These are phyloP conservation scores for Ceriagrion tenellum DNA, from an alignment of 2,888 invertebrate species.

Conservation along the genomic window DNA sequence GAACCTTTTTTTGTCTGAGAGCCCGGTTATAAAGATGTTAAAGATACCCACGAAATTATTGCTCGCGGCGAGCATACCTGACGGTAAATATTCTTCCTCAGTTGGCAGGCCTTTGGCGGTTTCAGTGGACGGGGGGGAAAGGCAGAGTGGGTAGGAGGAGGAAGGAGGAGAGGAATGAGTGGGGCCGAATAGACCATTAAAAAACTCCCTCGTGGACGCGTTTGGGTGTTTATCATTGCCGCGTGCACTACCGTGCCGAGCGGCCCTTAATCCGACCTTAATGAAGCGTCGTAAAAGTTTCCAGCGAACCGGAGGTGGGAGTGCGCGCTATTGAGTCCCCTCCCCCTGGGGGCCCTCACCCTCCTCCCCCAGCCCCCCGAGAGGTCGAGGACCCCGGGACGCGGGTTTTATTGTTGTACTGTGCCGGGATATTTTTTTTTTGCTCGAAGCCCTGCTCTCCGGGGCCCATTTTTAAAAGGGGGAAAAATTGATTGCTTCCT, in stretches of 20 bases:
- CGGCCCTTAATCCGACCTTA: conserved; percentile 19
- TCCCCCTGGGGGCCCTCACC: no score
- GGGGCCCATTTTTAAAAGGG: neutral
- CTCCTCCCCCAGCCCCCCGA: no score
- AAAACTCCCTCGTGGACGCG: conserved; percentile 2
- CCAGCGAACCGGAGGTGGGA: neutral
- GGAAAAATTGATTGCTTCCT: conserved; percentile 25
- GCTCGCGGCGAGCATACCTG: neutral
- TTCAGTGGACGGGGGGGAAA: neutral
- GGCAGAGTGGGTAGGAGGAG: neutral
- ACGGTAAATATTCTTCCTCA: neutral
- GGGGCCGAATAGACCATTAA: neutral
- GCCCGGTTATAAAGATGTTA: no score
- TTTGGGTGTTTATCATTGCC: conserved; percentile 24
- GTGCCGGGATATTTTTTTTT: neutral
- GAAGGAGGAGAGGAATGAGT: neutral
- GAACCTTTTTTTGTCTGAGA: no score
- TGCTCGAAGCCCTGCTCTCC: neutral
- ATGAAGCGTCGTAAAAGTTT: conserved; percentile 12
- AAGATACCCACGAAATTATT: no score
- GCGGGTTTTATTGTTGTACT: neutral
- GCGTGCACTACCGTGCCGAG: neutral
- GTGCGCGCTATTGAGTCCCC: neutral
- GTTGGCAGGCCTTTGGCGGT: neutral
- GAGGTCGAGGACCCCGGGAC: conserved; percentile 20